A percentile compares a stretch with the other conserved stretches of the same genome.
These are phyloP conservation scores for Microtus ochrogaster DNA, from an alignment of 2,113 vertebrate genomes.

Conservation along the genomic window DNA sequence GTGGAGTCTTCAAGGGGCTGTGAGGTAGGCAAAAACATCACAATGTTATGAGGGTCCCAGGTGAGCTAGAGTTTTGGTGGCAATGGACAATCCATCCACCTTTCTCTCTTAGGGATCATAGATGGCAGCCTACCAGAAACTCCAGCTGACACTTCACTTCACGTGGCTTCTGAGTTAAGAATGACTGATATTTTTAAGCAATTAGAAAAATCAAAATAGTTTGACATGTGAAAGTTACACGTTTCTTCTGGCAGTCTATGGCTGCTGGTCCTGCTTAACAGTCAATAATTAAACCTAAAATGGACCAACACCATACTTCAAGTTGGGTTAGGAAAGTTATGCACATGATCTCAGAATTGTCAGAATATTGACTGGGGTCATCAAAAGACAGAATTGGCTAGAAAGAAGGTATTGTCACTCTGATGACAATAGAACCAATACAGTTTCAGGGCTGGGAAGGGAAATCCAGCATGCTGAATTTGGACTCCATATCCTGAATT, in stretches of 20 bases:
- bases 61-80: not conserved
- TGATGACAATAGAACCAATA: rapidly evolving
- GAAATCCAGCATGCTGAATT: not conserved
- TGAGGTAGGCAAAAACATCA: slow-evolving; percentile 64
- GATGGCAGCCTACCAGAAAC: not conserved
- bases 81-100: not conserved
- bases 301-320: not conserved
- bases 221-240: not conserved
- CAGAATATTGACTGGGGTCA: not conserved
- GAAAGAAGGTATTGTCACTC: not conserved
- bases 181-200: not conserved
- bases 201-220: not conserved
- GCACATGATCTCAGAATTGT: not conserved
- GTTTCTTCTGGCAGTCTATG: not conserved
- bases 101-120: not conserved
- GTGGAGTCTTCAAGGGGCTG: slow-evolving; percentile 92
- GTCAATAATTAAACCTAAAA: not conserved
- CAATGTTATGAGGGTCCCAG: not conserved
- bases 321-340: not conserved
- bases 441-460: not conserved
- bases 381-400: not conserved
- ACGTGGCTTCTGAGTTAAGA: not conserved
- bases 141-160: not conserved
- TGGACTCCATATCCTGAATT: not conserved
- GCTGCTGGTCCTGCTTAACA: not conserved